phyloP scores from a whole-genome alignment of 2,113 vertebrate genomes.

The Chaetura pelagica region DNA sequence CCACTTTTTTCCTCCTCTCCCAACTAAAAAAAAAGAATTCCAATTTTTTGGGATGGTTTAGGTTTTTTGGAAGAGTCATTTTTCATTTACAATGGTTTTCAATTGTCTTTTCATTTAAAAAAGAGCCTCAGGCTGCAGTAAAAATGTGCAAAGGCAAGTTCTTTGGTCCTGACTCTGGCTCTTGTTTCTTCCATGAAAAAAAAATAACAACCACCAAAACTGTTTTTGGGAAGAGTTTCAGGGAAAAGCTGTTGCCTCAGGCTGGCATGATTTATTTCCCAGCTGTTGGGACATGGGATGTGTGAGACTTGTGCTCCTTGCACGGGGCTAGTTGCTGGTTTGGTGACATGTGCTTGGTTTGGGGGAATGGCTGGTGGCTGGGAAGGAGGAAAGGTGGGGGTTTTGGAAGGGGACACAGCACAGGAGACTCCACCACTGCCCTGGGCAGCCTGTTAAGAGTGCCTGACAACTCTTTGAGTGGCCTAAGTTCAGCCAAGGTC shows the following conservation, averaged over 20 bases:
- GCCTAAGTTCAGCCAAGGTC: background rate
- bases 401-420: background rate
- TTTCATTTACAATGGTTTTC: background rate
- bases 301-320: rapidly evolving
- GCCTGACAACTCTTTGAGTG: no score
- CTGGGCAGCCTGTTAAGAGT: no score
- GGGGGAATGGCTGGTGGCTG: background rate
- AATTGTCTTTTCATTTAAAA: background rate
- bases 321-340: background rate
- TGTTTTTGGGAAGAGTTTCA: background rate
- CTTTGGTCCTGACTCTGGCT: background rate
- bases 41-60: background rate
- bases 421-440: no score
- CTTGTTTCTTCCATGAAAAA: background rate
- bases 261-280: background rate
- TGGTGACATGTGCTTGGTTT: rapidly evolving
- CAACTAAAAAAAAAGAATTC: background rate
- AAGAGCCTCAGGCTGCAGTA: background rate
- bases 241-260: background rate
- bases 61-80: background rate
- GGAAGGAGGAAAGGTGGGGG: rapidly evolving
- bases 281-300: background rate
- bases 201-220: background rate
- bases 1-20: background rate
- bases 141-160: background rate